These are phyloP conservation scores for Dipus sagitta DNA, from an alignment of 2,797 vertebrate genomes.

Conservation along the genomic window DNA sequence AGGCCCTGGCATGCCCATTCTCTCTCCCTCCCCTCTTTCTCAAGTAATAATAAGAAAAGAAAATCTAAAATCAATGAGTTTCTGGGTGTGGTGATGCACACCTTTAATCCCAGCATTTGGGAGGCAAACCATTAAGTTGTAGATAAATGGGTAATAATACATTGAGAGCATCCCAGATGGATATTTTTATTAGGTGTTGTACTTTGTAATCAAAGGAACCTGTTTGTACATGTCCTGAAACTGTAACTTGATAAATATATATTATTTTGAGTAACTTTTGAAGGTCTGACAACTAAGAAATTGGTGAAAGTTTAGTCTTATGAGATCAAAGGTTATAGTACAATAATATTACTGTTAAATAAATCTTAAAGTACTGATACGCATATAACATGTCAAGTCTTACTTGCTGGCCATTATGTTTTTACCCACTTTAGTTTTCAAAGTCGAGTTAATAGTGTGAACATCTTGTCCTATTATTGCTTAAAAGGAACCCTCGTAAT, in stretches of 20 bases:
- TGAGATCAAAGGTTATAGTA: conserved; percentile 57
- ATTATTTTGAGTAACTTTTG: conserved; percentile 62
- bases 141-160: background rate
- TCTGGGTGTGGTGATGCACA: too few relatives aligned
- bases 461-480: conserved; percentile 49
- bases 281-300: conserved; percentile 51
- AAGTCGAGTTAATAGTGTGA: conserved; percentile 19
- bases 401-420: background rate
- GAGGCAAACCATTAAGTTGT: background rate
- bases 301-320: conserved; percentile 27
- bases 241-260: conserved; percentile 32
- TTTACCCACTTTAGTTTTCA: conserved; percentile 38
- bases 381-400: background rate
- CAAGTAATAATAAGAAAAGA: too few relatives aligned
- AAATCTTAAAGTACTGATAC: conserved; percentile 6
- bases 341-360: conserved; percentile 41
- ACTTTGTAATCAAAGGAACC: background rate
- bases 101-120: too few relatives aligned
- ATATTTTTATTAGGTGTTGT: conserved; percentile 7
- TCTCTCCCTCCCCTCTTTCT: too few relatives aligned
- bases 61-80: too few relatives aligned
- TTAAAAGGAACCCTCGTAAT: conserved; percentile 24
- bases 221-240: conserved; percentile 48
- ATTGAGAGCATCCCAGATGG: background rate
- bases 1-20: too few relatives aligned